Base-by-base conservation (phyloP, 1,140 invertebrate species). In the Phenacoccus solenopsis region DNA sequence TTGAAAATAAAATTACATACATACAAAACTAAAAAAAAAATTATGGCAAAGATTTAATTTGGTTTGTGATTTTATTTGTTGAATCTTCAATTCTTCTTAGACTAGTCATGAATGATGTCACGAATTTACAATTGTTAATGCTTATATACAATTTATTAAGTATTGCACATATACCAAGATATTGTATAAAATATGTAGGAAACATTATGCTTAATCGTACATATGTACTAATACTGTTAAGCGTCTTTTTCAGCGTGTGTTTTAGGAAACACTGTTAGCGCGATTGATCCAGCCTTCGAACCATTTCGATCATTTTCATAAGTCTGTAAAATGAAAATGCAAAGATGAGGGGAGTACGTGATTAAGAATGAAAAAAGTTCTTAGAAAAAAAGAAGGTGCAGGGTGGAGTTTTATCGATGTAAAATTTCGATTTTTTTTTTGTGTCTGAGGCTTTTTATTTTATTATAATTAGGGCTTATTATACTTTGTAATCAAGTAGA, bases 221-320 rank as follows among this genome's bases (percentile, higher is more conserved):
- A 64, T 24, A 24, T n/a, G n/a, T 5, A 5, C 25, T 64, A 64
- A 25, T 27, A 64, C 59, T 49, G 38, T 49, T 49, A 49, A 49
- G 59, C 25, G 22, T 64, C 59, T 64, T 64, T 64, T 64, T 64
- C 59, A 64, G 25, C 22, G 22, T 64, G 59, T 27, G 59, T 64
- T 64, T 64, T 64, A 4, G 59, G 59, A 25, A 64, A 64, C 59
- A 64, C 59, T 25, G 59, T 64, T 64, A 64, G 25, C 10, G 59
- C 59, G 9, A 64, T 64, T 9, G 59, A 64, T 24, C 59, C 59
- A 20, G 21, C 25, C 25, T 64, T 64, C 59, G 59, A 3, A 10
- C 59, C 59, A 20, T 64, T 64, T 16, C 25, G 21, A 27, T 64
- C 59, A 22, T 64, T 64, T 64, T 64, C 59, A 64, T 64, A 64